A percentile compares a stretch with the other conserved stretches of the same genome.
Evolutionary conservation across 2,888 invertebrate genomes (phyloP).

Genomic region (Esperia sulphurella): DNA sequence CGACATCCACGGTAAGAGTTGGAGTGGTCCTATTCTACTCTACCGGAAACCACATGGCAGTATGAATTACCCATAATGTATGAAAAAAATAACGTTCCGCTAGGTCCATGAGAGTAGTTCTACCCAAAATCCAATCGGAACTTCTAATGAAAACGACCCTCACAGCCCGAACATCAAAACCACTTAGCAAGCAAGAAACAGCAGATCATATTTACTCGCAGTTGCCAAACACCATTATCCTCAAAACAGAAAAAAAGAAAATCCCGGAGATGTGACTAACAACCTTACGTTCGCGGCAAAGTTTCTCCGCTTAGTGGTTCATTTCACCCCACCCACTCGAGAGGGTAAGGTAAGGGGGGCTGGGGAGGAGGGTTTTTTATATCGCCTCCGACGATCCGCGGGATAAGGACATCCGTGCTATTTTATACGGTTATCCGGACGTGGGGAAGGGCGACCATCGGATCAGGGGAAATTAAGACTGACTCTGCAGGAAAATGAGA

Average conservation of each 20-base stretch:
- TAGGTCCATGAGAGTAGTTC: too few species aligned
- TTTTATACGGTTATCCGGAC: constrained; percentile 57
- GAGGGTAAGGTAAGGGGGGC: background rate
- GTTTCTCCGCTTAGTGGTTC: constrained; percentile 27
- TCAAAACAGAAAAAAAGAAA: constrained; percentile 9
- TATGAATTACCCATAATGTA: too few species aligned
- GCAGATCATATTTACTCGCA: constrained; percentile 11
- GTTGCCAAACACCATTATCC: constrained; percentile 15
- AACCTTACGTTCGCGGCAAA: constrained; percentile 11
- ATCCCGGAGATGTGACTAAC: constrained; percentile 17
- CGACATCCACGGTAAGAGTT: too few species aligned
- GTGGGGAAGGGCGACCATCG: constrained; percentile 17
- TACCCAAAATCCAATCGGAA: too few species aligned
- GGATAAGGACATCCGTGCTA: constrained; percentile 61
- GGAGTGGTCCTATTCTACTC: too few species aligned
- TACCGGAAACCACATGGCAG: too few species aligned
- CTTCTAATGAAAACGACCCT: too few species aligned
- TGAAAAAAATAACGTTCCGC: too few species aligned
- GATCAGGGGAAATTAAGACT: constrained; percentile 10
- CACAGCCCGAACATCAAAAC: constrained; percentile 3
- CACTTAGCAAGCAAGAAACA: constrained; percentile 7
- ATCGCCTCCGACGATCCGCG: constrained; percentile 47
- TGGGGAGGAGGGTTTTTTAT: constrained; percentile 36
- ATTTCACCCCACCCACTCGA: constrained; percentile 13
- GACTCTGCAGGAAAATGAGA: background rate